Evolutionary conservation across 2,888 invertebrate genomes (phyloP).

Genomic region (Cephonodes hylas): DNA sequence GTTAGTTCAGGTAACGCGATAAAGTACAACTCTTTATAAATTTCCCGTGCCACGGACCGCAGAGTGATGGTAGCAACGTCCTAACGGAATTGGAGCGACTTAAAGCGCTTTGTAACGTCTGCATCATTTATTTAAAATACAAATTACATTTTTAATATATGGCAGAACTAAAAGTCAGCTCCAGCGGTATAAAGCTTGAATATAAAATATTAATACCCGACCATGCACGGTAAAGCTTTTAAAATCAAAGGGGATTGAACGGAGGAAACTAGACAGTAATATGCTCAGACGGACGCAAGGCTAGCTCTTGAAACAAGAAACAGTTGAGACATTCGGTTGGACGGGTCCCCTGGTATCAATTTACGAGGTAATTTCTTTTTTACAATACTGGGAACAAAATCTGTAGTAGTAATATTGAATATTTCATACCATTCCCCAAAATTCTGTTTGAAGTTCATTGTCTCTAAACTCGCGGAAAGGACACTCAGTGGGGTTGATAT

Average conservation of each 20-base stretch:
- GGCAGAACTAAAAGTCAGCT: no score
- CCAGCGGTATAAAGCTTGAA: background rate
- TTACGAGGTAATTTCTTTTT: background rate
- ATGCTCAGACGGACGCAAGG: background rate
- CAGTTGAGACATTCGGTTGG: background rate
- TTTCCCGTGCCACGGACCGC: background rate
- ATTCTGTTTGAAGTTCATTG: constrained; percentile 55
- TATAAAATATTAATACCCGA: background rate
- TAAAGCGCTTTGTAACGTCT: background rate
- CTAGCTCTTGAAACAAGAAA: background rate
- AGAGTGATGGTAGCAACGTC: background rate
- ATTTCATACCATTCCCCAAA: constrained; percentile 64
- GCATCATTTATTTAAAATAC: background rate
- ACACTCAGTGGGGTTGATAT: constrained; percentile 53
- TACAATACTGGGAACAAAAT: background rate
- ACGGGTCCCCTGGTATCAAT: background rate
- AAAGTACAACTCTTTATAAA: background rate
- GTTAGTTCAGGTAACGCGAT: no score
- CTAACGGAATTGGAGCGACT: background rate
- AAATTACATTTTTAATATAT: background rate
- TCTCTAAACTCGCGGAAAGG: constrained; percentile 71
- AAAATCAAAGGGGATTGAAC: background rate
- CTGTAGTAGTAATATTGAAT: background rate
- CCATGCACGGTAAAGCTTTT: background rate
- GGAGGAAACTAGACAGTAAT: background rate